Conservation (phyloP, 1,140 invertebrate genomes). For the Leptopilina clavipes region DNA sequence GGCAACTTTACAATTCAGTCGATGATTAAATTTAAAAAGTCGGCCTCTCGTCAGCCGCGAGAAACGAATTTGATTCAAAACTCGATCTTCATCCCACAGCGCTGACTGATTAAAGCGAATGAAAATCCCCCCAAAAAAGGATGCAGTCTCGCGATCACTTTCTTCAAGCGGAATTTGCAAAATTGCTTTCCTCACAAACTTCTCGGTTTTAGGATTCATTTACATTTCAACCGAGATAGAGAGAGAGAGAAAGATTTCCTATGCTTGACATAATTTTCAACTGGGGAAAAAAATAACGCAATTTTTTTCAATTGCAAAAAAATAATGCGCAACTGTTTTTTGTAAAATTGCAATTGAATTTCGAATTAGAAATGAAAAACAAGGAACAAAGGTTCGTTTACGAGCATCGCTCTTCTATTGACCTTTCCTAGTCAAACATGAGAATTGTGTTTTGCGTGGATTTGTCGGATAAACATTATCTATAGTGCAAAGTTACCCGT, state of each 20-base stretch:
- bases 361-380: not conserved
- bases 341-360: not conserved
- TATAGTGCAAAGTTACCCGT: slow-evolving; percentile 13
- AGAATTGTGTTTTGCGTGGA: slow-evolving; percentile 7
- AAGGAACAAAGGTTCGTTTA: slow-evolving; percentile 11
- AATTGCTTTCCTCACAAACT: slow-evolving; percentile 23
- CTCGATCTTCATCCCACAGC: slow-evolving; percentile 27
- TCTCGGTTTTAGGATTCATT: slow-evolving; percentile 15
- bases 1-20: slow-evolving; percentile 32
- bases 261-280: not conserved
- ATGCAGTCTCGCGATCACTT: slow-evolving; percentile 24
- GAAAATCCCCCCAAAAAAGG: slow-evolving; percentile 7
- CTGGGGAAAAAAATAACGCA: no score
- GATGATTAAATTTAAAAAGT: slow-evolving; percentile 34
- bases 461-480: slow-evolving; percentile 32
- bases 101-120: slow-evolving; percentile 30
- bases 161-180: slow-evolving; percentile 27
- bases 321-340: not conserved
- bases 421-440: slow-evolving; percentile 29
- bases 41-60: slow-evolving; percentile 23
- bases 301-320: no score
- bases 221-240: slow-evolving; percentile 7
- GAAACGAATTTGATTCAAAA: slow-evolving; percentile 32
- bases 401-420: slow-evolving; percentile 20
- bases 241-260: no score